Evolutionary conservation across 2,888 invertebrate species (phyloP).

Genomic region (Lysandra coridon): DNA sequence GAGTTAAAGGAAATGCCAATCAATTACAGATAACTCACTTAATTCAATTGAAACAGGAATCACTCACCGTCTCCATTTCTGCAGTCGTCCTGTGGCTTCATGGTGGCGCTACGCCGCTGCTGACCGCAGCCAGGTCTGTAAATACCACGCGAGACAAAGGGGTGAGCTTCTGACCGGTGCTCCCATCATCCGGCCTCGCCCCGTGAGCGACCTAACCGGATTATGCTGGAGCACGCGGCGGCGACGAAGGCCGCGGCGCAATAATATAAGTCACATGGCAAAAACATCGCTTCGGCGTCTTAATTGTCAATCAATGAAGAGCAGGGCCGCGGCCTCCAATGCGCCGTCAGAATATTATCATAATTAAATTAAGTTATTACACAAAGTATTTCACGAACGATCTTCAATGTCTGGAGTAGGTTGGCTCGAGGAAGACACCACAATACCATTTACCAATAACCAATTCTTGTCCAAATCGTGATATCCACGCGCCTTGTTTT

Average conservation of each 20-base stretch:
- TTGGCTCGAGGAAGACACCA: constrained; percentile 33
- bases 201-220: constrained; percentile 49
- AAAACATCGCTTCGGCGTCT: constrained; percentile 35
- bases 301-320: constrained; percentile 33
- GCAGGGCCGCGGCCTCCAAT: constrained; percentile 32
- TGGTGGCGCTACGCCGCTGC: constrained; percentile 41
- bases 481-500: constrained; percentile 44
- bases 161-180: constrained; percentile 33
- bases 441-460: neutral
- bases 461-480: constrained; percentile 20
- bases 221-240: constrained; percentile 49
- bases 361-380: constrained; percentile 38
- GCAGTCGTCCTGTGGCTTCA: constrained; percentile 61
- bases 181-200: constrained; percentile 36
- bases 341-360: constrained; percentile 29
- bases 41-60: neutral
- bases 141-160: constrained; percentile 35
- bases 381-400: constrained; percentile 17
- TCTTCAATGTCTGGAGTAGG: constrained; percentile 31
- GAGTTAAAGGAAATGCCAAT: neutral
- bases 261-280: constrained; percentile 39
- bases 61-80: constrained; percentile 65
- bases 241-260: constrained; percentile 41
- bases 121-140: constrained; percentile 36
- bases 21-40: neutral